Evolutionary conservation across 2,113 vertebrate species (phyloP), one percentile per base, ranked within the genome.

Genomic region (Cercocebus atys): DNA sequence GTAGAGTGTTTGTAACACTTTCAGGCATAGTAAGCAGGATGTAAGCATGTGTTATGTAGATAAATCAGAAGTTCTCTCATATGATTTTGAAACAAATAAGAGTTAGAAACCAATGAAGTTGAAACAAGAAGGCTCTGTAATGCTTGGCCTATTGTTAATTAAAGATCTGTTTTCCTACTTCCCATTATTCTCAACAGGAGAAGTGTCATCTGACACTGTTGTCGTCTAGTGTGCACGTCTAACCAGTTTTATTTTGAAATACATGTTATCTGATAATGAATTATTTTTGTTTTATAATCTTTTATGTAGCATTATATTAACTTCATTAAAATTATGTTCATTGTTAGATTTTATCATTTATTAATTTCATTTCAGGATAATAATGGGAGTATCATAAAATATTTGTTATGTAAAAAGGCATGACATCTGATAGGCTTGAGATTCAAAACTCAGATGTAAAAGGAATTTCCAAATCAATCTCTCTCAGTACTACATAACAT

Each of bases 291-390:
- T 88, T 72, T 59, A n/a, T 57, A 43, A 3, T 80, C 35, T 17
- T 76, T 96, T 72, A 47, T 18, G n/a, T 92, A 92, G 8, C 8
- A 45, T 27, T 68, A 9, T 55, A n/a, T 94, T 68, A 68, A 57
- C 87, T 84, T 95, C 5, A 79, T 95, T 95, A 38, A 72, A 61
- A 57, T 70, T 78, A 83, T 75, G 3, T 57, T 10, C 1, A 86
- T 66, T 43, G 13, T 43, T 89, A 82, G 10, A 40, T 89, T 87
- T 94, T 90, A 66, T 66, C 50, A 83, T 18, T 38, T 76, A 61
- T 87, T 85, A 45, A 68, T 83, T 97, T 93, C 7, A 93, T 87
- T 96, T 94, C 11, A 93, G 13, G 17, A 81, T 23, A 92, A 75
- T 75, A 88, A 92, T 52, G 30, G 4, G 17, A 0, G 11, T 32